Conservation (phyloP, 2,113 vertebrate genomes). For the Takifugu flavidus region DNA sequence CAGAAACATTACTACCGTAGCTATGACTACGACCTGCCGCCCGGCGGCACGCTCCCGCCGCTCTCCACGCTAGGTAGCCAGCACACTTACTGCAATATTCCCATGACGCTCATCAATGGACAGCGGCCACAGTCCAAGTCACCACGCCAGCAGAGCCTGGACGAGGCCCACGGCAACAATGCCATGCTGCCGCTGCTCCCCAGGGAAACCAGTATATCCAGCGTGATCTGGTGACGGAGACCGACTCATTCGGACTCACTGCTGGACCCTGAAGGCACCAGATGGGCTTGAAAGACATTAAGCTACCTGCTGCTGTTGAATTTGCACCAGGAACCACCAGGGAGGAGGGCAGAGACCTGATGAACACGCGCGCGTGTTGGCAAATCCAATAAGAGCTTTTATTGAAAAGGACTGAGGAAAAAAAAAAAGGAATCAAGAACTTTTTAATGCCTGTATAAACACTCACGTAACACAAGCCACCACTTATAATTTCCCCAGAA, state of each 20-base stretch:
- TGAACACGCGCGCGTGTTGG: background rate
- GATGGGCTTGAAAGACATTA: constrained; percentile 34
- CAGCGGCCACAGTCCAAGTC: constrained; percentile 89
- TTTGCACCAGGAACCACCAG: constrained; percentile 81
- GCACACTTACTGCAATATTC: constrained; percentile 99
- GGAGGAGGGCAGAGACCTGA: constrained; percentile 37
- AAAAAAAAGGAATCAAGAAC: constrained; percentile 35
- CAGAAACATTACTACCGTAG: constrained; percentile 97
- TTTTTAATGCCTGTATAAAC: constrained; percentile 63
- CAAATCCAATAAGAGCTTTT: constrained; percentile 49
- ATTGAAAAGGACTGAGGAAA: constrained; percentile 37
- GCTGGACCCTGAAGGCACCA: constrained; percentile 61
- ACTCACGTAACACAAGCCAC: constrained; percentile 63
- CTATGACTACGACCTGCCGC: constrained; percentile 92
- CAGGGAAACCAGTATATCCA: constrained; percentile 97
- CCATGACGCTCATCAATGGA: constrained; percentile 96
- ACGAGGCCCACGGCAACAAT: constrained; percentile 95
- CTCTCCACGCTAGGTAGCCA: constrained; percentile 90
- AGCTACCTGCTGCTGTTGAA: constrained; percentile 83
- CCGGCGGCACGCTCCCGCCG: constrained; percentile 83
- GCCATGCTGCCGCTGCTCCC: constrained; percentile 95
- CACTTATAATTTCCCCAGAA: constrained; percentile 67
- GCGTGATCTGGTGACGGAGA: constrained; percentile 94
- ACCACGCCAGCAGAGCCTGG: constrained; percentile 87
- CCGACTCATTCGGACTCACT: constrained; percentile 26